Evolutionary conservation across 2,113 vertebrate species (phyloP), one percentile per base, ranked within the genome.

Genomic region (Silurus meridionalis): DNA sequence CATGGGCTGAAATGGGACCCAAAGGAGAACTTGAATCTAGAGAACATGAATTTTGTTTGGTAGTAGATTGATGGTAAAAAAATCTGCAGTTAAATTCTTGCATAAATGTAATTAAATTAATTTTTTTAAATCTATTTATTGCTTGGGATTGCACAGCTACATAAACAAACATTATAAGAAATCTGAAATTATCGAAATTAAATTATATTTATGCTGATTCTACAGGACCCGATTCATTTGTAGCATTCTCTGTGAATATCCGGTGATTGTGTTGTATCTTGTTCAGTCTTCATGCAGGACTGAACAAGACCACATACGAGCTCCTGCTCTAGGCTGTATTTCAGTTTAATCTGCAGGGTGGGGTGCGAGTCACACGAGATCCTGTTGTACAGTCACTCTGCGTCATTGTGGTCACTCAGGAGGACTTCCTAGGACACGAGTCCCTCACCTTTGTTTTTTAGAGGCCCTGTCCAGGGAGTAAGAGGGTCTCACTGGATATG

Each of bases 351-450:
- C 13, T 86, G 55, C 79, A 71, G 66, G 85, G 85, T 50, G 46
- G 28, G 66, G 53, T n/a, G 4, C 6, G 8, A 86, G 50, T 86
- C 66, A 72, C 57, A n/a, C 10, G 55, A 72, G 78, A 82, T 77
- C 80, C 50, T 50, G 52, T 63, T 67, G 50, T 48, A 77, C 48
- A 61, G 69, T 83, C 66, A 37, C 78, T 72, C 25, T 25, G 61
- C 80, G 25, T 83, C 71, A 83, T n/a, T 82, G 19, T 50, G 86
- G 86, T 87, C 81, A 87, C 86, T 87, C 71, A n/a, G 69, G 86
- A 37, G 57, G 50, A 83, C 60, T 63, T 83, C 80, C 80, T 77
- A 78, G 86, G 80, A 37, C 80, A 78, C 71, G 1, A 60, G 7
- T 69, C 53, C 64, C 77, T 25, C 37, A 69, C 50, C 28, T 58